phyloP scores from a whole-genome alignment of 2,797 vertebrate genomes.

The Helicolenus hilgendorfi region DNA sequence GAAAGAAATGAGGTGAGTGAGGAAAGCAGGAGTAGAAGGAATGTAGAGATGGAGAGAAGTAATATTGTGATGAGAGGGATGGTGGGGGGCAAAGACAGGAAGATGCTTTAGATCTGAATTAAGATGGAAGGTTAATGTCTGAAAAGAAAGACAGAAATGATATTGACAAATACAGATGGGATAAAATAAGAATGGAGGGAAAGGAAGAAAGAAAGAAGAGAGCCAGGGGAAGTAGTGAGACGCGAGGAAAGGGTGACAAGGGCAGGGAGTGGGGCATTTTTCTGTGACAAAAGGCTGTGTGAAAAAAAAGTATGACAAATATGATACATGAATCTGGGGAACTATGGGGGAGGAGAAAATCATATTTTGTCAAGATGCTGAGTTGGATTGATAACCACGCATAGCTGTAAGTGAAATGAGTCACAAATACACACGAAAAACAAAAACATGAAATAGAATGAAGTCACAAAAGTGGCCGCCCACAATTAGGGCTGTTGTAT shows the following conservation, averaged over 20 bases:
- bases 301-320: neutral
- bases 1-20: slow-evolving; percentile 11
- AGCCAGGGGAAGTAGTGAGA: neutral
- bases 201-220: too few relatives aligned
- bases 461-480: neutral
- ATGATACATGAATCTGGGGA: neutral
- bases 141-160: too few relatives aligned
- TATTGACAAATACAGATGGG: neutral
- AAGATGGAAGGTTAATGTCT: neutral
- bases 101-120: neutral
- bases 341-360: neutral
- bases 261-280: neutral
- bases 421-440: neutral
- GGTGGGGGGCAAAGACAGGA: neutral
- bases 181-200: neutral
- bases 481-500: too few relatives aligned
- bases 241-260: neutral
- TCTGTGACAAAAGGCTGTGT: neutral
- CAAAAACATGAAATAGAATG: neutral
- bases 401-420: slow-evolving; percentile 7
- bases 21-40: neutral
- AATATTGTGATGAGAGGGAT: neutral
- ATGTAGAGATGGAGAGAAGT: neutral
- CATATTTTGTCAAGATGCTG: slow-evolving; percentile 9
- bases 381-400: slow-evolving; percentile 18